These are phyloP conservation scores for Apogon talboti DNA, from an alignment of 2,797 vertebrate species.

Conservation along the genomic window DNA sequence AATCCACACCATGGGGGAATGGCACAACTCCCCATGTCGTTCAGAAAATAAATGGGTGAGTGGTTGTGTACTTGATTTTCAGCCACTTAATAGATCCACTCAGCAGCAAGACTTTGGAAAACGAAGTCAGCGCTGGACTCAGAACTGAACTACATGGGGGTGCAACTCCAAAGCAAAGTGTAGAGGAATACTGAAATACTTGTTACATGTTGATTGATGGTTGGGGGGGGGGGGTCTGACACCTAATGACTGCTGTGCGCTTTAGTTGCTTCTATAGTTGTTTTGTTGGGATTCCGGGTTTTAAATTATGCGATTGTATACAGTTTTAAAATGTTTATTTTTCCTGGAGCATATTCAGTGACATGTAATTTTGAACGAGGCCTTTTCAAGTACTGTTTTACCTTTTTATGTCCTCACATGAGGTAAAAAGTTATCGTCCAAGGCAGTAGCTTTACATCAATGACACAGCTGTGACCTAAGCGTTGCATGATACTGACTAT, in stretches of 20 bases:
- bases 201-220: slow-evolving; percentile 58
- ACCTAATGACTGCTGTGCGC: slow-evolving; percentile 71
- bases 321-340: slow-evolving; percentile 89
- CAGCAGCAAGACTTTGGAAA: not conserved
- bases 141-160: slow-evolving; percentile 31
- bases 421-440: slow-evolving; percentile 13
- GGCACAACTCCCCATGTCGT: slow-evolving; percentile 69
- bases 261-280: slow-evolving; percentile 77
- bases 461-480: not conserved
- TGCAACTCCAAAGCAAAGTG: slow-evolving; percentile 30
- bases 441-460: slow-evolving; percentile 27
- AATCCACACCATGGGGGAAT: slow-evolving; percentile 21
- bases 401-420: not conserved
- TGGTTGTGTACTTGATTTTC: slow-evolving; percentile 25
- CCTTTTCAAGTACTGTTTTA: slow-evolving; percentile 11
- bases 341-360: slow-evolving; percentile 76
- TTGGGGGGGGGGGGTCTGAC: slow-evolving; percentile 32
- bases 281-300: slow-evolving; percentile 64
- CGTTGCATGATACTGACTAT: slow-evolving; percentile 41
- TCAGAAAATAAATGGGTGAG: slow-evolving; percentile 70
- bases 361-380: slow-evolving; percentile 34
- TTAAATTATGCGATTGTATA: slow-evolving; percentile 84
- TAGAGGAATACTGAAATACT: slow-evolving; percentile 45
- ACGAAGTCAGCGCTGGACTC: slow-evolving; percentile 33
- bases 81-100: slow-evolving; percentile 18